These are phyloP conservation scores for Amazona guildingii DNA, from an alignment of 2,113 vertebrate genomes.

Conservation along the genomic window DNA sequence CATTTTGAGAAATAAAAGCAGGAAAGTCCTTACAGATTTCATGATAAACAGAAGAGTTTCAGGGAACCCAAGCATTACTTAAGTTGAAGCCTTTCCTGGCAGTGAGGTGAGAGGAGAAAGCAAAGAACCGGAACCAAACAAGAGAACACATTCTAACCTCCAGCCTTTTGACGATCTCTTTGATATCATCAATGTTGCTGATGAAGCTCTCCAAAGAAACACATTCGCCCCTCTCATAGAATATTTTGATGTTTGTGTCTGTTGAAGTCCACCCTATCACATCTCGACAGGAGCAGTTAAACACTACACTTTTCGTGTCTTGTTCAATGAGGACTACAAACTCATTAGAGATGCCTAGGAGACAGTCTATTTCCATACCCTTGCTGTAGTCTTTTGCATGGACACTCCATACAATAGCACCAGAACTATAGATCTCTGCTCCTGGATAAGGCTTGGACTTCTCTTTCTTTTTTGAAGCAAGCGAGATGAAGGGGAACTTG, in stretches of 20 bases:
- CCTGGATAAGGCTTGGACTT: slow-evolving; percentile 88
- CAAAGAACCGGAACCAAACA: not conserved
- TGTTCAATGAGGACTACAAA: slow-evolving; percentile 90
- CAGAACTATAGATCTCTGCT: slow-evolving; percentile 89
- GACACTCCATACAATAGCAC: slow-evolving; percentile 89
- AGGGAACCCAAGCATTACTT: not conserved
- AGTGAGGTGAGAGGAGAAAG: accelerated
- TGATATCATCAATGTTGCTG: slow-evolving; percentile 89
- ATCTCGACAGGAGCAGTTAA: slow-evolving; percentile 93
- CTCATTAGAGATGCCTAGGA: slow-evolving; percentile 91
- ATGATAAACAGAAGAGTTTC: not conserved
- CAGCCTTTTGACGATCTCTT: slow-evolving; percentile 92
- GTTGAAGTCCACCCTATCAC: slow-evolving; percentile 95
- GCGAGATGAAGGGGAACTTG: slow-evolving; percentile 94
- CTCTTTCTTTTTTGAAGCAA: slow-evolving; percentile 94
- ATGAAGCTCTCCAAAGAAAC: slow-evolving; percentile 90
- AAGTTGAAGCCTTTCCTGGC: not conserved
- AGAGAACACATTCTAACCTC: slow-evolving; percentile 83
- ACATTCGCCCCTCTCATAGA: slow-evolving; percentile 94
- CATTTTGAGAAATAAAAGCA: not conserved
- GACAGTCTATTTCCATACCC: slow-evolving; percentile 88
- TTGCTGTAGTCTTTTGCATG: slow-evolving; percentile 91
- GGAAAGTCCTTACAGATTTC: not conserved
- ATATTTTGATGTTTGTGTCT: slow-evolving; percentile 90
- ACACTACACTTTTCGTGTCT: slow-evolving; percentile 89